Conservation (phyloP, 2,113 vertebrate species). For the Mesocricetus auratus region DNA sequence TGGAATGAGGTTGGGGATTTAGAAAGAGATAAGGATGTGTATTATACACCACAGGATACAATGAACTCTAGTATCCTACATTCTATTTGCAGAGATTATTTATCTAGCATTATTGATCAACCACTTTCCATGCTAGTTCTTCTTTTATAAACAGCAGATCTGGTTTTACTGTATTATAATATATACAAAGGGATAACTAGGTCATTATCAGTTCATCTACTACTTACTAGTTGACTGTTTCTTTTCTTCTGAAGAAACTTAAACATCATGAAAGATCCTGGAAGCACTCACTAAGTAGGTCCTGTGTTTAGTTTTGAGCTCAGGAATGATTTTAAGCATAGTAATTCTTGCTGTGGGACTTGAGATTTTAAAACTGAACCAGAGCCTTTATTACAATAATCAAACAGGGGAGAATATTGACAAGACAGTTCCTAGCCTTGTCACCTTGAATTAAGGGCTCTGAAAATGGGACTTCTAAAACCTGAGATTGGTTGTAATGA, state of each 20-base stretch:
- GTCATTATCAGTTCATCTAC: conserved; percentile 6
- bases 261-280: not conserved
- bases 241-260: conserved; percentile 25
- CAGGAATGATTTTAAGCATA: not conserved
- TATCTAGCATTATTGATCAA: not conserved
- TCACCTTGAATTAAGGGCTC: not conserved
- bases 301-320: conserved; percentile 1
- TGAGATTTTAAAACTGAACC: conserved; percentile 3
- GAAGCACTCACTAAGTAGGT: not conserved
- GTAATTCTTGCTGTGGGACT: not conserved
- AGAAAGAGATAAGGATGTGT: not conserved
- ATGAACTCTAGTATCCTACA: not conserved
- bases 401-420: conserved; percentile 35
- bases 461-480: conserved; percentile 27
- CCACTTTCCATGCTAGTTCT: not conserved
- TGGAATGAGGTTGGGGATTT: not conserved
- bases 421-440: not conserved
- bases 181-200: not conserved
- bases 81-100: conserved; percentile 5
- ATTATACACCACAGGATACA: not conserved
- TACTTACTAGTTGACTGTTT: not conserved
- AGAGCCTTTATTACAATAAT: conserved; percentile 25
- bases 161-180: conserved; percentile 21
- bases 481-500: not conserved
- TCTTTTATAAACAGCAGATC: not conserved